Percentiles rank a stretch among this genome's conserved stretches.
phyloP scores from a whole-genome alignment of 2,797 vertebrate species.

The Anabacerthia variegaticeps region DNA sequence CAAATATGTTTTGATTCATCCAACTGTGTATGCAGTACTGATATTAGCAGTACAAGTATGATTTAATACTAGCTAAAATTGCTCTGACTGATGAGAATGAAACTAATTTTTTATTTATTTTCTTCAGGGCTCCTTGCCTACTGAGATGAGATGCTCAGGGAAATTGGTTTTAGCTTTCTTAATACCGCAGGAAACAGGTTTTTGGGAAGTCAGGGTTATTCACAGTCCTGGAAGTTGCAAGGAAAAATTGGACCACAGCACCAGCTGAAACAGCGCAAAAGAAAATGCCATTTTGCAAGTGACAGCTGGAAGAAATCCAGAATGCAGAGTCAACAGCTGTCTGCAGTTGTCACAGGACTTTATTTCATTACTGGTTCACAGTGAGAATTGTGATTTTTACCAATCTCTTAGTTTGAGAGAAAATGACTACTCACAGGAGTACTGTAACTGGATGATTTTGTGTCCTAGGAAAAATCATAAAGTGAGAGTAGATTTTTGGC shows the following conservation, averaged over 20 bases:
- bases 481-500: not conserved
- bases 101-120: not conserved
- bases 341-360: not conserved
- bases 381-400: not conserved
- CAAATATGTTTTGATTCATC: not conserved
- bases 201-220: not conserved
- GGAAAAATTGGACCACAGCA: not conserved
- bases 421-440: not conserved
- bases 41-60: not conserved
- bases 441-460: not conserved
- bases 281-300: not conserved
- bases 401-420: not conserved
- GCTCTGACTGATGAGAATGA: not conserved
- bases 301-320: constrained; percentile 13
- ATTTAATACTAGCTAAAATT: not conserved
- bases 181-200: not conserved
- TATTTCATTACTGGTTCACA: not conserved
- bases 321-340: not conserved
- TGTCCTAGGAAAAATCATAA: not conserved
- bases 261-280: not conserved
- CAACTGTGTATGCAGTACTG: not conserved
- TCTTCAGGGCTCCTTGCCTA: not conserved
- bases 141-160: not conserved
- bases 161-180: not conserved
- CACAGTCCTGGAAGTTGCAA: not conserved